These are phyloP conservation scores for Abrostola triplasia DNA, from an alignment of 2,888 invertebrate species.

Conservation along the genomic window DNA sequence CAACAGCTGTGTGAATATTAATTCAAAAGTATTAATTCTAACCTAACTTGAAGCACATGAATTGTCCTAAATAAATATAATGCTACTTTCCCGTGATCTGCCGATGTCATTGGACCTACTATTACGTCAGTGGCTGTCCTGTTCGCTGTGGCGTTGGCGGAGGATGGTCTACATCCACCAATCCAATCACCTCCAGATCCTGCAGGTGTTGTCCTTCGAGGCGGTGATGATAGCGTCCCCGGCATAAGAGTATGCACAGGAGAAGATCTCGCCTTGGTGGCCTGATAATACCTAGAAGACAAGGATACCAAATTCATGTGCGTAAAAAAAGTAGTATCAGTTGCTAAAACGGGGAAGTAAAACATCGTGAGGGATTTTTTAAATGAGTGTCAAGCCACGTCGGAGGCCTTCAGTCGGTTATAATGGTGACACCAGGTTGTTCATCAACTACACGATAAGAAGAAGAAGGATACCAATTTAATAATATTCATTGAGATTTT, in stretches of 20 bases:
- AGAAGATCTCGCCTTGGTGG: slow-evolving; percentile 94
- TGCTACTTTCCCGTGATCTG: background rate
- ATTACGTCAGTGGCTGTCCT: background rate
- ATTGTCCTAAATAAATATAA: background rate
- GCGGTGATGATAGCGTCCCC: slow-evolving; percentile 94
- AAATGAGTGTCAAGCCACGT: no score
- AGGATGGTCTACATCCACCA: slow-evolving; percentile 86
- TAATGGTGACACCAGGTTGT: no score
- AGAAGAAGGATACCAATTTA: no score
- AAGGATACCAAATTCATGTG: background rate
- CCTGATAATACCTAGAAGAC: slow-evolving; percentile 90
- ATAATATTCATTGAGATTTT: no score
- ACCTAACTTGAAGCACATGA: background rate
- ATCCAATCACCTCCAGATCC: slow-evolving; percentile 93
- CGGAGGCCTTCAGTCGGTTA: no score
- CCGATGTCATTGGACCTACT: background rate
- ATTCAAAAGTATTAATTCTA: background rate
- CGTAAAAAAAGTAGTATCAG: no score
- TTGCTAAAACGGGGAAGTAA: no score
- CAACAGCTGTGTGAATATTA: no score
- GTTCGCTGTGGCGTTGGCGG: slow-evolving; percentile 11
- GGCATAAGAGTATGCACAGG: slow-evolving; percentile 93
- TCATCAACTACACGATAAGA: no score
- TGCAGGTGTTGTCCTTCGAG: slow-evolving; percentile 94
- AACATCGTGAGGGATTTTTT: no score